These are phyloP conservation scores for Myopa testacea DNA, from an alignment of 2,888 invertebrate species.

Conservation along the genomic window DNA sequence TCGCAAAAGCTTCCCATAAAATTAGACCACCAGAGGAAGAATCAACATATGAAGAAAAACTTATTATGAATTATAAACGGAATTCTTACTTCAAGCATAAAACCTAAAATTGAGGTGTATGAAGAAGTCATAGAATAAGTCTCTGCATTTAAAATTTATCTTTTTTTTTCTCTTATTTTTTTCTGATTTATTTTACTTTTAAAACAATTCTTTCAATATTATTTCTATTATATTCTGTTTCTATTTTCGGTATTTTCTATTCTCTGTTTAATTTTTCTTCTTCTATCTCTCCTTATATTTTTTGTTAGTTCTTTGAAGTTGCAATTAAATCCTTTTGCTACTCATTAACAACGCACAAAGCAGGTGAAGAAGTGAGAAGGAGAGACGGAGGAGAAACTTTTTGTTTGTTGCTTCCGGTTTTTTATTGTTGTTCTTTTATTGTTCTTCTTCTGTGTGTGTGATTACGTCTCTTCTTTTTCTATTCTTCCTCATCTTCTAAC, in stretches of 20 bases:
- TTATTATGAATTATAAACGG: background rate
- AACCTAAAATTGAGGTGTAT: no score
- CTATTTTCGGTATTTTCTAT: background rate
- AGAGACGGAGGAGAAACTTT: background rate
- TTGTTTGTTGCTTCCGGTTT: background rate
- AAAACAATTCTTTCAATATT: no score
- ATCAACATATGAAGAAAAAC: background rate
- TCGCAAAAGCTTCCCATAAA: slow-evolving; percentile 17
- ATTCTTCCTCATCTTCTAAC: background rate
- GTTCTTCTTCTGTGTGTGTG: background rate
- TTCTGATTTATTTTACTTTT: no score
- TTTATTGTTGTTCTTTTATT: background rate
- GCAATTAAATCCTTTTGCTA: background rate
- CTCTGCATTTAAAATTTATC: no score
- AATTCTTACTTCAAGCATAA: no score
- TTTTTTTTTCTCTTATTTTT: no score
- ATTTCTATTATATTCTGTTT: no score
- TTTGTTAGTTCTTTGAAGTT: background rate
- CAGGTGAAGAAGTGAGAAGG: background rate
- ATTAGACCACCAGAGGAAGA: slow-evolving; percentile 1
- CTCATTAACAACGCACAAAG: slow-evolving; percentile 1
- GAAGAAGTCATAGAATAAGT: no score
- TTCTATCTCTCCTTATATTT: background rate
- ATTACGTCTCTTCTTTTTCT: background rate
- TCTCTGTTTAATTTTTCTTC: background rate